phyloP scores from a whole-genome alignment of 2,888 invertebrate genomes.

The Mayetiola destructor region DNA sequence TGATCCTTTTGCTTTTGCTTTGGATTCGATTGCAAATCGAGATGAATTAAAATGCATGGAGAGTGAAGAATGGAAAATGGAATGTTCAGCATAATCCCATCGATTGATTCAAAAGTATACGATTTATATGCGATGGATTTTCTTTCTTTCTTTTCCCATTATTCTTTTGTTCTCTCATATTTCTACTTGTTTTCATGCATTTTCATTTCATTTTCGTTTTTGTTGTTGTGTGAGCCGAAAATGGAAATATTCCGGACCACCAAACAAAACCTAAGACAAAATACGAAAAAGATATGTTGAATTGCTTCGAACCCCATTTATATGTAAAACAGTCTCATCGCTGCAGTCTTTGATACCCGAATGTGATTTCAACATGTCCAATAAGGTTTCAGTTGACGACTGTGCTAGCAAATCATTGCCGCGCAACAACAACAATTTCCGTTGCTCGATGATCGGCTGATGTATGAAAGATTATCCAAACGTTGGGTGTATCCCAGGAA shows the following conservation, averaged over 20 bases:
- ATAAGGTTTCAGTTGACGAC: slow-evolving; percentile 32
- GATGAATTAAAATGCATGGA: too few relatives aligned
- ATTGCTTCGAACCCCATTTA: slow-evolving; percentile 27
- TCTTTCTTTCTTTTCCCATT: neutral
- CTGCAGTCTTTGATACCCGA: slow-evolving; percentile 35
- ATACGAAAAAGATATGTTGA: too few relatives aligned
- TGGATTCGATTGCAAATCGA: too few relatives aligned
- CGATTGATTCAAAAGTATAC: too few relatives aligned
- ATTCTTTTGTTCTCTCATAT: too few relatives aligned
- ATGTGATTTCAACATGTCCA: slow-evolving; percentile 33
- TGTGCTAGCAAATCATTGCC: slow-evolving; percentile 31
- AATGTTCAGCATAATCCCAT: too few relatives aligned
- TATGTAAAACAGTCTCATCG: slow-evolving; percentile 32
- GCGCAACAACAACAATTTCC: slow-evolving; percentile 19
- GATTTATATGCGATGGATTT: neutral
- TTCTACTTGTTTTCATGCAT: neutral
- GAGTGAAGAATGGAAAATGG: too few relatives aligned
- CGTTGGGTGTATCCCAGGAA: neutral
- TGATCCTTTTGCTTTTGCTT: too few relatives aligned
- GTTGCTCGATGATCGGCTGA: neutral
- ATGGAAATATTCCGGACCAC: too few relatives aligned
- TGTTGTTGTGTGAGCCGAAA: too few relatives aligned
- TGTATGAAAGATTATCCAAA: neutral
- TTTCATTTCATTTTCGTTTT: too few relatives aligned
- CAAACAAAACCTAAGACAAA: too few relatives aligned